Percentiles rank a stretch among this genome's conserved stretches.
These are phyloP conservation scores for Lepisosteus oculatus DNA, from an alignment of 2,113 vertebrate genomes.

Conservation along the genomic window DNA sequence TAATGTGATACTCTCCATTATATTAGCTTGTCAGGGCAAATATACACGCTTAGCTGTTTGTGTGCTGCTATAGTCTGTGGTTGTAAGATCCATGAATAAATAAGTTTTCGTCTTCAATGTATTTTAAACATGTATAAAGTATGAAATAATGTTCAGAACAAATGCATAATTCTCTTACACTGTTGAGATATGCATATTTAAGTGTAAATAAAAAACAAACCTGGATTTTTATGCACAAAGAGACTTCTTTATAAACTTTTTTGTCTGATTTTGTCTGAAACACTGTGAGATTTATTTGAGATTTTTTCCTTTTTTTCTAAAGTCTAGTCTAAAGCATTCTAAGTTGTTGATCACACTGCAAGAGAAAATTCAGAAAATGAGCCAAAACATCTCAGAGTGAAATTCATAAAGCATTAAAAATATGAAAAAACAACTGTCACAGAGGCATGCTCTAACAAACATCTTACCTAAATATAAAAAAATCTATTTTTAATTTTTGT, in stretches of 20 bases:
- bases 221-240: constrained; percentile 5
- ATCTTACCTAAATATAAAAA: constrained; percentile 3
- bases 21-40: too few species aligned
- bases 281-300: constrained; percentile 20
- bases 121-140: constrained; percentile 19
- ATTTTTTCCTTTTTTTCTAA: constrained; percentile 10
- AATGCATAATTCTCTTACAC: constrained; percentile 21
- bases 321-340: constrained; percentile 3
- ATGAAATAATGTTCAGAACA: constrained; percentile 22
- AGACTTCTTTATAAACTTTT: constrained; percentile 15
- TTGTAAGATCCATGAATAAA: constrained; percentile 7
- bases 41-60: constrained; percentile 3
- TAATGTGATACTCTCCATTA: too few species aligned
- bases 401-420: constrained; percentile 4
- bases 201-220: constrained; percentile 2
- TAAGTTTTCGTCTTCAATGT: background rate
- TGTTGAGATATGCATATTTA: constrained; percentile 11
- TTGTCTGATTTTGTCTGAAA: constrained; percentile 5
- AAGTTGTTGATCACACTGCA: constrained; percentile 13
- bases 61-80: constrained; percentile 1
- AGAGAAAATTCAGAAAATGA: constrained; percentile 5
- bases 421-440: background rate
- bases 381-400: constrained; percentile 1
- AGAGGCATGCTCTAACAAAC: background rate
- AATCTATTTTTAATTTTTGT: constrained; percentile 18